A percentile compares a stretch with the other conserved stretches of the same genome.
These are phyloP conservation scores for Mylabris phalerata DNA, from an alignment of 1,140 invertebrate species.

Conservation along the genomic window DNA sequence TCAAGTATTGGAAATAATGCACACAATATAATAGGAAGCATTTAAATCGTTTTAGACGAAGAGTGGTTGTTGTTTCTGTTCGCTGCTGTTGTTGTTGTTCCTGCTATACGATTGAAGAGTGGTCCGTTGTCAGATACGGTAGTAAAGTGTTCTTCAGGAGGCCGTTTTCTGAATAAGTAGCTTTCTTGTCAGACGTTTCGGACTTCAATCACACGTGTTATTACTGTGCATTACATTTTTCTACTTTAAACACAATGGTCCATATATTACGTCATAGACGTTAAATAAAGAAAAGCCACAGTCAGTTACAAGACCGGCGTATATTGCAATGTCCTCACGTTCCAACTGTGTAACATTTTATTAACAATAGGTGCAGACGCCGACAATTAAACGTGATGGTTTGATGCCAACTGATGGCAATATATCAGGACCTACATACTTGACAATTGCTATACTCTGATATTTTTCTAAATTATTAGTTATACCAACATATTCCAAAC, in stretches of 20 bases:
- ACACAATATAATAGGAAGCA: no score
- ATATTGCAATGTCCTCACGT: constrained; percentile 9
- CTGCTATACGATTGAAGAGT: constrained; percentile 14
- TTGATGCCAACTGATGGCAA: constrained; percentile 19
- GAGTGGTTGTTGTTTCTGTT: constrained; percentile 3
- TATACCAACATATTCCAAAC: no score
- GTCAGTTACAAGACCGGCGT: constrained; percentile 4
- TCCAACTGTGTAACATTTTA: constrained; percentile 6
- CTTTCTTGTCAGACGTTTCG: constrained; percentile 22
- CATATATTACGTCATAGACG: constrained; percentile 28
- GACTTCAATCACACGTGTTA: constrained; percentile 29
- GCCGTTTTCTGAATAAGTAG: constrained; percentile 24
- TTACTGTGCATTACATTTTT: constrained; percentile 29
- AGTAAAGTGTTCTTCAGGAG: constrained; percentile 24
- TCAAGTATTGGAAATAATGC: no score
- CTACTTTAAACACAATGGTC: constrained; percentile 21
- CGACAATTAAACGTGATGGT: constrained; percentile 26
- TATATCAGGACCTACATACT: constrained; percentile 18
- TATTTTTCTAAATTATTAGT: no score
- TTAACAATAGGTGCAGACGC: constrained; percentile 19
- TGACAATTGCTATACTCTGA: no score
- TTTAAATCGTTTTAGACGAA: no score
- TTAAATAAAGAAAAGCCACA: not conserved
- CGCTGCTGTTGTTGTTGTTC: not conserved
- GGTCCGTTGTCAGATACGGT: constrained; percentile 20